These are phyloP conservation scores for Dynastes grantii DNA, from an alignment of 2,888 invertebrate genomes.

Conservation along the genomic window DNA sequence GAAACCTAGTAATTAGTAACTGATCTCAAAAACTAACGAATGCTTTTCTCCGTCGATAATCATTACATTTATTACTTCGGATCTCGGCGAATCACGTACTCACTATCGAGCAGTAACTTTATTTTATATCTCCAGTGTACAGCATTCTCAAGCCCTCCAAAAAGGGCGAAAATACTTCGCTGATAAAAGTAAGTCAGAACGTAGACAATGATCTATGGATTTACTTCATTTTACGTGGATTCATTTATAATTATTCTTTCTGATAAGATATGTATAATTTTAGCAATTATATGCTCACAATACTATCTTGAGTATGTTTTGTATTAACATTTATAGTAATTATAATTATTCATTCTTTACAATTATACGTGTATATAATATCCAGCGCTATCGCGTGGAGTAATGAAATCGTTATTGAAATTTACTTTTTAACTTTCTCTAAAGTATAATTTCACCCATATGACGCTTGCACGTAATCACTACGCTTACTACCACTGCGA, in stretches of 20 bases:
- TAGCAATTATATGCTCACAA: not conserved
- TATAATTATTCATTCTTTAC: not conserved
- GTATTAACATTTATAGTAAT: not conserved
- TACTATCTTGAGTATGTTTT: not conserved
- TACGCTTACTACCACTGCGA: not conserved
- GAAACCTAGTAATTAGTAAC: too few species aligned
- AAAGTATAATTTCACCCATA: slow-evolving; percentile 34
- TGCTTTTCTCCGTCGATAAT: too few species aligned
- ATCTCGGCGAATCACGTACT: too few species aligned
- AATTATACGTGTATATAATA: slow-evolving; percentile 4
- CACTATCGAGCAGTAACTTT: too few species aligned
- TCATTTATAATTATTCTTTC: not conserved
- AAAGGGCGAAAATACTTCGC: not conserved
- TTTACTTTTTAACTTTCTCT: slow-evolving; percentile 43
- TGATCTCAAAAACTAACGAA: too few species aligned
- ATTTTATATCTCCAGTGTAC: too few species aligned
- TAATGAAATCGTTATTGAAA: slow-evolving; percentile 33
- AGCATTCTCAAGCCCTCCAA: too few species aligned
- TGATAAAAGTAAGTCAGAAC: not conserved
- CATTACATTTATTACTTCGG: too few species aligned
- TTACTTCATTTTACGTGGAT: slow-evolving; percentile 9
- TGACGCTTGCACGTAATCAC: not conserved
- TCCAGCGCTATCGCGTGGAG: not conserved
- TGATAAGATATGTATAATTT: slow-evolving; percentile 16
- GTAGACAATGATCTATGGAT: slow-evolving; percentile 5